phyloP scores from a whole-genome alignment of 2,113 vertebrate genomes.

The Emberiza fucata region DNA sequence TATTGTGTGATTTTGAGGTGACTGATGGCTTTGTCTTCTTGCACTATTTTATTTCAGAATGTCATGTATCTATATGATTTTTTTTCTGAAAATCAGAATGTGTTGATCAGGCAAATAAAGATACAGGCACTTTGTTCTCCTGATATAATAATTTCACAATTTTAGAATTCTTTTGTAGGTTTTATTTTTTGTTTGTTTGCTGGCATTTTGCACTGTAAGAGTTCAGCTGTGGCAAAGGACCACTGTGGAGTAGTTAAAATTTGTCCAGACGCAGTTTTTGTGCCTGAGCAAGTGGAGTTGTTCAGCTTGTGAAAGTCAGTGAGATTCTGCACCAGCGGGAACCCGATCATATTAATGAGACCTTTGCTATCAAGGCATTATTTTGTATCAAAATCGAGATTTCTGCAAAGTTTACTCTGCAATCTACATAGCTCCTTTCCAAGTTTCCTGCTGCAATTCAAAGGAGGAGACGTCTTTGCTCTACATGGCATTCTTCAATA shows the following conservation, averaged over 20 bases:
- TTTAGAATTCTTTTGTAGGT: not conserved
- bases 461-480: not conserved
- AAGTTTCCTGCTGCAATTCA: not conserved
- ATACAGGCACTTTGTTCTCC: not conserved
- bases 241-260: not conserved
- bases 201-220: not conserved
- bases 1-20: not conserved
- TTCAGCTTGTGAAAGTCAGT: not conserved
- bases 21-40: constrained; percentile 13
- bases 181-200: not conserved
- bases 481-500: not conserved
- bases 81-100: constrained; percentile 7
- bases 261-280: not conserved
- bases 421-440: not conserved
- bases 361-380: not conserved
- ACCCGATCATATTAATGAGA: not conserved
- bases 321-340: not conserved
- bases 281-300: not conserved
- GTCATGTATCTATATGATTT: not conserved
- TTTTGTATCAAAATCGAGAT: not conserved
- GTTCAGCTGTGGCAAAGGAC: not conserved
- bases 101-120: not conserved
- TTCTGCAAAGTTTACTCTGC: not conserved
- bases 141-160: not conserved
- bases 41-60: not conserved